Evolutionary conservation across 2,888 invertebrate species (phyloP).

Genomic region (Trichogramma dendrolimi): DNA sequence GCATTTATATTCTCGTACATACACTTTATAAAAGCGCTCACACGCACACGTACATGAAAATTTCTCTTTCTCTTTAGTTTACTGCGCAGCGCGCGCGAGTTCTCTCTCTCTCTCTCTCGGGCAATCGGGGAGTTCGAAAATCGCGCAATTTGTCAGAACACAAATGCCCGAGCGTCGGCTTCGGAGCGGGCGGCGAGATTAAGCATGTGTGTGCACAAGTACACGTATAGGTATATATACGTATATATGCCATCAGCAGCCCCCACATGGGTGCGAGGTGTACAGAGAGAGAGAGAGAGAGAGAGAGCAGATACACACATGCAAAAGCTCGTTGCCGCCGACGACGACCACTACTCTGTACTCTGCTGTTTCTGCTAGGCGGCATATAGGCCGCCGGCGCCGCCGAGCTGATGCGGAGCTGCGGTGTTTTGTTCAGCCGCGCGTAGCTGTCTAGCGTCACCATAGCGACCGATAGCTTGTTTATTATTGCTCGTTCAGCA

Average conservation of each 20-base stretch:
- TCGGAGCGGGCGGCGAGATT: no score
- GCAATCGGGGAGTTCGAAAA: conserved; percentile 21
- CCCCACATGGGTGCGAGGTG: background rate
- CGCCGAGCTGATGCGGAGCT: conserved; percentile 11
- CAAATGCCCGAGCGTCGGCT: background rate
- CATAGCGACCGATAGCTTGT: conserved; percentile 51
- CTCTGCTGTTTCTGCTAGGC: background rate
- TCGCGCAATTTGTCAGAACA: conserved; percentile 28
- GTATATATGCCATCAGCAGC: background rate
- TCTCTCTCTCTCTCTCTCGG: conserved; percentile 3
- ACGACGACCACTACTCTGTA: background rate
- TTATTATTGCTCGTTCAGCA: conserved; percentile 50
- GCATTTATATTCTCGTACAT: no score
- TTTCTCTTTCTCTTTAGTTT: background rate
- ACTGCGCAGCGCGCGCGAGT: background rate
- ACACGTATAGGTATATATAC: background rate
- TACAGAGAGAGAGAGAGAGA: background rate
- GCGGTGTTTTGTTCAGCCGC: conserved; percentile 49
- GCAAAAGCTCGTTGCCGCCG: conserved; percentile 10
- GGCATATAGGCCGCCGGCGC: background rate
- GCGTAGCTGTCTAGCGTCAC: conserved; percentile 48
- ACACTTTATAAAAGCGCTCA: background rate
- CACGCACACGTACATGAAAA: background rate
- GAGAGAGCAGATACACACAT: conserved; percentile 6
- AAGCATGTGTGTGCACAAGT: no score